A percentile compares a stretch with the other conserved stretches of the same genome.
Evolutionary conservation across 2,797 vertebrate species (phyloP).

Genomic region (Agapornis canus): DNA sequence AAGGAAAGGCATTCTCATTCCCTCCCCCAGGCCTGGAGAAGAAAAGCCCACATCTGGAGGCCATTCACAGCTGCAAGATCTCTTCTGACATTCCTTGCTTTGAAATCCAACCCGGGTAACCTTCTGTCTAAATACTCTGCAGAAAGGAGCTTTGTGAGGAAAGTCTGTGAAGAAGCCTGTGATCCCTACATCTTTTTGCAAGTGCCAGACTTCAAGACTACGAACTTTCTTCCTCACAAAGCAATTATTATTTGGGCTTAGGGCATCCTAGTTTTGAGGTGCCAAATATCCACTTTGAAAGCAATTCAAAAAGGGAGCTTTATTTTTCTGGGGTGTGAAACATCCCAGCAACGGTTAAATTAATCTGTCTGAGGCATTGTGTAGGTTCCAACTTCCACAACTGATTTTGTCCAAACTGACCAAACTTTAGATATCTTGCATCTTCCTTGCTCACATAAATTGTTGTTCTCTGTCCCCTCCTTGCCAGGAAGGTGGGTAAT

Average conservation of each 20-base stretch:
- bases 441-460: background rate
- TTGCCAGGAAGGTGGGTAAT: background rate
- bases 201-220: background rate
- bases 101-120: constrained; percentile 71
- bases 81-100: constrained; percentile 73
- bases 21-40: constrained; percentile 60
- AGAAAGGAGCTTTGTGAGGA: constrained; percentile 1
- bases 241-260: background rate
- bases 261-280: background rate
- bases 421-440: background rate
- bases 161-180: background rate
- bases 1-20: constrained; percentile 33
- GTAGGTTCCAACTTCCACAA: background rate
- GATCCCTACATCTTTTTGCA: background rate
- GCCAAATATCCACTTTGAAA: background rate
- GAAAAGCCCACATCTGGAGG: constrained; percentile 74
- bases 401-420: background rate
- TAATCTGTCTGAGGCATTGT: background rate
- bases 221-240: background rate
- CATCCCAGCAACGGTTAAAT: background rate
- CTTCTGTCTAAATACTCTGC: constrained; percentile 51
- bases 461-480: background rate
- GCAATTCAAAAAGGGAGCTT: background rate
- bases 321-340: background rate
- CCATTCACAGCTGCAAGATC: constrained; percentile 72